Percentiles rank a stretch among this genome's conserved stretches.
Conservation (phyloP, 2,888 invertebrate genomes). For the Drosophila buzzatii region DNA sequence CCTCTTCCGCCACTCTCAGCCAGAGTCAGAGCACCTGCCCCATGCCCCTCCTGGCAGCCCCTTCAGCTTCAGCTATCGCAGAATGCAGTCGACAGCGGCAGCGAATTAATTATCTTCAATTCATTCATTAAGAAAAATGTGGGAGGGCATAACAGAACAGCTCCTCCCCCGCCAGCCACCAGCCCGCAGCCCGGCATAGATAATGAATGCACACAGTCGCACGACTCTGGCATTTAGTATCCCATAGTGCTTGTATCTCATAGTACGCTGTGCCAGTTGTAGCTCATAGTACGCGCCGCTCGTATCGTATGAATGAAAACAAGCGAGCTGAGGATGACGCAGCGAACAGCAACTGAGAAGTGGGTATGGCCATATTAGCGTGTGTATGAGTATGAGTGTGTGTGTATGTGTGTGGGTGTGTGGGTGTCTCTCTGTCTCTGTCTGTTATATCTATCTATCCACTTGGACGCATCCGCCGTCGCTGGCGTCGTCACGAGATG, state of each 20-base stretch:
- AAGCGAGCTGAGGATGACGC: constrained; percentile 13
- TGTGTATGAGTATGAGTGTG: constrained; percentile 4
- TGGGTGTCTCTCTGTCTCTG: constrained; percentile 41
- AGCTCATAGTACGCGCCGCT: constrained; percentile 63
- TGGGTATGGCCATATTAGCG: constrained; percentile 28
- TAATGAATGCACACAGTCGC: constrained; percentile 75
- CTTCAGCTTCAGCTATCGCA: constrained; percentile 36
- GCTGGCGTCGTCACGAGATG: constrained; percentile 70
- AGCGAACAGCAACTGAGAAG: constrained; percentile 37
- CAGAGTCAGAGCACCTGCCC: constrained; percentile 10
- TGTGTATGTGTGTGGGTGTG: constrained; percentile 25
- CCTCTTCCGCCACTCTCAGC: background rate
- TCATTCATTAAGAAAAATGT: constrained; percentile 79
- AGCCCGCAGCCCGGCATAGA: constrained; percentile 24
- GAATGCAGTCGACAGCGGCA: constrained; percentile 62
- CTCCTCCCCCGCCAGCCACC: background rate
- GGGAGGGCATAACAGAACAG: constrained; percentile 44
- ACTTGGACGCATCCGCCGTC: constrained; percentile 61
- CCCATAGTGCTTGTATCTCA: constrained; percentile 64
- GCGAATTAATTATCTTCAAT: constrained; percentile 81
- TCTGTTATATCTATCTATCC: constrained; percentile 45
- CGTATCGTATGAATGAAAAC: constrained; percentile 71
- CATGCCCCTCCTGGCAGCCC: no score
- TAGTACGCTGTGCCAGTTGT: constrained; percentile 59
- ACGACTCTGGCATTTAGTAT: constrained; percentile 49